phyloP scores from a whole-genome alignment of 2,888 invertebrate species.

The Oeneis ivallda region DNA sequence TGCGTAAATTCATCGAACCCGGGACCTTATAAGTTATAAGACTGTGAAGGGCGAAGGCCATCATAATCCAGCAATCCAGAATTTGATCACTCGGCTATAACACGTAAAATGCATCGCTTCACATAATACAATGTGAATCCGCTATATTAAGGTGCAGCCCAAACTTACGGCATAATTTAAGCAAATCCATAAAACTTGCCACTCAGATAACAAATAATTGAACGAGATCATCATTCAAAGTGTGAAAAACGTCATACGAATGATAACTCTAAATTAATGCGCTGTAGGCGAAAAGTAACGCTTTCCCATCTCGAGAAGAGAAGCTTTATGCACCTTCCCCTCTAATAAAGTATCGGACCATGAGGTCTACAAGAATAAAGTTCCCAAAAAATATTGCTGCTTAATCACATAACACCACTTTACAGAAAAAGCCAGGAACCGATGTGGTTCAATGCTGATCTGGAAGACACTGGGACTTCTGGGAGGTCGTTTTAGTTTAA shows the following conservation, averaged over 20 bases:
- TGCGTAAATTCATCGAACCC: no score
- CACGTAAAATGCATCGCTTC: no score
- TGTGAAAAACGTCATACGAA: conserved; percentile 20
- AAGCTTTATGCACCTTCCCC: not conserved
- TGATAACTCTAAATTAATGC: conserved; percentile 17
- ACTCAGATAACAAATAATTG: conserved; percentile 21
- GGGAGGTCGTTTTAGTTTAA: no score
- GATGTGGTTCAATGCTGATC: no score
- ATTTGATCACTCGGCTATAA: no score
- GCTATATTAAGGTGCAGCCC: not conserved
- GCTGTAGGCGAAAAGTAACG: not conserved
- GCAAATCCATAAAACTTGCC: conserved; percentile 11
- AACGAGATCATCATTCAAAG: conserved; percentile 25
- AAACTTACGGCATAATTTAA: not conserved
- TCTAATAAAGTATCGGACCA: not conserved
- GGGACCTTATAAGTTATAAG: no score
- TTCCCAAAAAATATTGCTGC: no score
- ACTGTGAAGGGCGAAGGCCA: no score
- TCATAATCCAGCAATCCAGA: no score
- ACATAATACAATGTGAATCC: not conserved
- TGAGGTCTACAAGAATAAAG: not conserved
- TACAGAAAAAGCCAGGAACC: no score
- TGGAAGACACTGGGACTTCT: no score
- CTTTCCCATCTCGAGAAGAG: not conserved
- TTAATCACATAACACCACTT: no score